Percentiles rank a stretch among this genome's conserved stretches.
These are phyloP conservation scores for Alectura lathami DNA, from an alignment of 2,113 vertebrate genomes.

Conservation along the genomic window DNA sequence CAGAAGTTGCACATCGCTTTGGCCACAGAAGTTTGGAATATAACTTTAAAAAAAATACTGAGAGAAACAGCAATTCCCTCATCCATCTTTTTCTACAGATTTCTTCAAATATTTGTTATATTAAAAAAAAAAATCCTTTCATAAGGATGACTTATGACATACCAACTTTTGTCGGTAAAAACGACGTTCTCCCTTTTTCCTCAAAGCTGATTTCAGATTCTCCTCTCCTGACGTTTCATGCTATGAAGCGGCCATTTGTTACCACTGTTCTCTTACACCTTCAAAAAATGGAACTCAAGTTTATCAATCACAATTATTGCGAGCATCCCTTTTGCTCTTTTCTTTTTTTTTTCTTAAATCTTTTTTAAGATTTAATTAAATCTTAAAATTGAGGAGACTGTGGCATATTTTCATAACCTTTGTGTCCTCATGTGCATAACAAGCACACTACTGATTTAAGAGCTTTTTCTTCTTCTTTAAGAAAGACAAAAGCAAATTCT, in stretches of 20 bases:
- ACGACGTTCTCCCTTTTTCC: rapidly evolving
- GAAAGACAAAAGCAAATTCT: not conserved
- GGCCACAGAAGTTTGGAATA: not conserved
- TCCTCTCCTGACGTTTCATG: not conserved
- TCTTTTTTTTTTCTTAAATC: no score
- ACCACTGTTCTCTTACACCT: not conserved
- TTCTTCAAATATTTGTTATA: not conserved
- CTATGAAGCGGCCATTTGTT: not conserved
- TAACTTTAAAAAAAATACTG: not conserved
- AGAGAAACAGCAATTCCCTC: not conserved
- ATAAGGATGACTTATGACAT: not conserved
- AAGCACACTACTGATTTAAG: not conserved
- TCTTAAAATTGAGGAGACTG: not conserved
- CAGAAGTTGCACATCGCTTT: not conserved
- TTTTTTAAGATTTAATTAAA: slow-evolving; percentile 38
- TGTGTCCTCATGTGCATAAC: not conserved
- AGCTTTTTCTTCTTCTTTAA: not conserved
- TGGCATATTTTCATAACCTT: not conserved
- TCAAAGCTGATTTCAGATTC: not conserved
- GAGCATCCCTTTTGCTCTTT: not conserved
- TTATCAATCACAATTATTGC: not conserved
- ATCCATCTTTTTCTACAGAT: not conserved
- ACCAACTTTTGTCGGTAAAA: no score
- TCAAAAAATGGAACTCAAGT: rapidly evolving
- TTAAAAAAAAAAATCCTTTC: not conserved